These are phyloP conservation scores for Diacarnus erythraeanus DNA, from an alignment of 37 sponge, comb jelly and placozoan genomes.

Conservation along the genomic window DNA sequence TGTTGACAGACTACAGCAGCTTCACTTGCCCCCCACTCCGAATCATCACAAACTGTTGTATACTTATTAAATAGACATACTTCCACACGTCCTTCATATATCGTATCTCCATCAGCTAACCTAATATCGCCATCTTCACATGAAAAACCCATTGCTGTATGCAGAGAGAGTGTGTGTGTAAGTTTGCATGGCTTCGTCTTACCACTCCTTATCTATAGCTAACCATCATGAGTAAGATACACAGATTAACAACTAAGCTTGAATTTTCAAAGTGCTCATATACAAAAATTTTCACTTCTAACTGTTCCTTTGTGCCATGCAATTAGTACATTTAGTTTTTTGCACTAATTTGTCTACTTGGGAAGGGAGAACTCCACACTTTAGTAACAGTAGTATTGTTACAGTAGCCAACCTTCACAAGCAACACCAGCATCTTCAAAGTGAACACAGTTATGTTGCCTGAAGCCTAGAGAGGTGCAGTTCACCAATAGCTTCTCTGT, in stretches of 20 bases:
- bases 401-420: slow-evolving; percentile 41
- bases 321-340: no score
- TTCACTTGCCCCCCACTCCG: slow-evolving; percentile 4
- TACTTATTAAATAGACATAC: slow-evolving; percentile 19
- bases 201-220: no score
- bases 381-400: no score
- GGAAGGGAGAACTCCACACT: no score
- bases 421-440: slow-evolving; percentile 49
- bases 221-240: neutral
- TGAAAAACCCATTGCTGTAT: slow-evolving; percentile 20
- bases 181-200: neutral
- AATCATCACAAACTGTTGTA: slow-evolving; percentile 35
- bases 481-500: slow-evolving; percentile 5
- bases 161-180: neutral
- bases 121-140: slow-evolving; percentile 27
- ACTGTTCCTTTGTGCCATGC: no score
- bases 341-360: no score
- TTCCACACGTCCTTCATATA: slow-evolving; percentile 48
- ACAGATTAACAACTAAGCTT: no score
- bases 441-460: slow-evolving; percentile 25
- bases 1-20: slow-evolving; percentile 48
- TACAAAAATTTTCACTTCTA: no score
- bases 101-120: slow-evolving; percentile 24
- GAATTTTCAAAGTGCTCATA: no score
- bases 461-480: neutral